Evolutionary conservation across 2,113 vertebrate genomes (phyloP), one percentile per base, ranked within the genome.

Genomic region (Neolamprologus ventralis): DNA sequence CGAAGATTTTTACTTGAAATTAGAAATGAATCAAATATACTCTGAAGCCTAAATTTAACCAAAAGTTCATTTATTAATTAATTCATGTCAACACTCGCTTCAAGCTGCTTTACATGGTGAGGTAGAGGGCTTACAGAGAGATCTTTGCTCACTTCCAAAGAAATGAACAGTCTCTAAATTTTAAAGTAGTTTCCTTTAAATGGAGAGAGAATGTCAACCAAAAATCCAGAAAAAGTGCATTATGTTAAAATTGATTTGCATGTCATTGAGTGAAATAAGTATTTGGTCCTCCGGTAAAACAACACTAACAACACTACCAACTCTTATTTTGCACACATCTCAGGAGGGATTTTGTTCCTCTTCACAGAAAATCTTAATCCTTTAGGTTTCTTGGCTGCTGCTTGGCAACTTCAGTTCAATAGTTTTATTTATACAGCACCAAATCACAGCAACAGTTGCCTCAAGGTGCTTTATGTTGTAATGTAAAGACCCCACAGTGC

Each of bases 291-390:
- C n/a, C n/a, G n/a, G n/a, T n/a, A n/a, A n/a, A n/a, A n/a, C n/a
- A n/a, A n/a, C n/a, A n/a, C n/a, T n/a, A n/a, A 19, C 28, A 40
- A 40, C 7, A 49, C 17, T 0, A 51, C 3, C 17, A 33, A 33
- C 16, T 10, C 28, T 63, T 63, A 7, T 7, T 63, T n/a, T 35
- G 17, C 31, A 9, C 58, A 63, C 58, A 63, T 63, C 28, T 60
- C 58, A 63, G 16, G 57, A 0, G 28, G 9, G 5, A 33, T 60
- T 60, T 60, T 31, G 57, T 60, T 33, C 28, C 28, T 0, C 58
- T 63, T 33, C 0, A 63, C 58, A 63, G 58, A 63, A 11, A 35
- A 63, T 63, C 58, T 19, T 35, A 19, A 19, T 7, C 9, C 58
- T 63, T 63, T 35, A 63, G 17, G 58, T 35, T 35, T 63, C 31